Percentiles rank a stretch among this genome's conserved stretches.
Conservation (phyloP, 2,888 invertebrate species). For the Phaedon cochleariae region DNA sequence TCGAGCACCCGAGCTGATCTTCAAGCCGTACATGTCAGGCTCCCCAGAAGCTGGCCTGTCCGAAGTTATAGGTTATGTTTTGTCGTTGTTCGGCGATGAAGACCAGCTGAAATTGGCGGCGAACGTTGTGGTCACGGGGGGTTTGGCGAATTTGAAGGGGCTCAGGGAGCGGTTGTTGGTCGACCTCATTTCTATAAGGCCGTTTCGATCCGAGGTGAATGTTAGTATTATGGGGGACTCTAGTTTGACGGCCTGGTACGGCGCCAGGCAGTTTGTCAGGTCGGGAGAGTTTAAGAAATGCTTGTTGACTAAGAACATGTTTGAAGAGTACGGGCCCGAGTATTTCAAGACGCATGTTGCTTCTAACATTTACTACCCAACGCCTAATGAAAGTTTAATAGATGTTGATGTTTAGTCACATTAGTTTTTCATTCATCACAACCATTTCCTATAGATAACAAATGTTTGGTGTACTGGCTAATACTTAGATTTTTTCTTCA, state of each 20-base stretch:
- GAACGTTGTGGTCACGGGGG: constrained; percentile 89
- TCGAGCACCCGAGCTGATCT: constrained; percentile 82
- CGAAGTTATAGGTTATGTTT: constrained; percentile 85
- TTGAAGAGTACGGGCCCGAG: constrained; percentile 88
- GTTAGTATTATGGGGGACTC: constrained; percentile 75
- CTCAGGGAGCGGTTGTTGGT: constrained; percentile 75
- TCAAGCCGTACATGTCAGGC: constrained; percentile 91
- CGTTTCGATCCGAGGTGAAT: constrained; percentile 83
- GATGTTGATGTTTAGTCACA: constrained; percentile 49
- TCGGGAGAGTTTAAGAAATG: constrained; percentile 69
- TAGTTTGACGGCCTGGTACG: constrained; percentile 84
- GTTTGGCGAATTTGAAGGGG: constrained; percentile 82
- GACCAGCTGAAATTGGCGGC: constrained; percentile 72
- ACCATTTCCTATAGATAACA: too few species aligned
- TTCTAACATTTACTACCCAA: constrained; percentile 78
- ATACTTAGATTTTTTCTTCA: too few species aligned
- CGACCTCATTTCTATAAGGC: constrained; percentile 85
- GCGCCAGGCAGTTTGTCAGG: constrained; percentile 79
- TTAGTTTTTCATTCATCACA: too few species aligned
- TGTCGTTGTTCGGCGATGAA: constrained; percentile 75
- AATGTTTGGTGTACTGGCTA: too few species aligned
- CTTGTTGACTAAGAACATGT: constrained; percentile 76
- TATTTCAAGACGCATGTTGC: constrained; percentile 82
- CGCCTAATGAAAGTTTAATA: constrained; percentile 66
- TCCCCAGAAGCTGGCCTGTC: constrained; percentile 87